Conservation (phyloP, 2,888 invertebrate genomes). For the Platycheirus rosarum region DNA sequence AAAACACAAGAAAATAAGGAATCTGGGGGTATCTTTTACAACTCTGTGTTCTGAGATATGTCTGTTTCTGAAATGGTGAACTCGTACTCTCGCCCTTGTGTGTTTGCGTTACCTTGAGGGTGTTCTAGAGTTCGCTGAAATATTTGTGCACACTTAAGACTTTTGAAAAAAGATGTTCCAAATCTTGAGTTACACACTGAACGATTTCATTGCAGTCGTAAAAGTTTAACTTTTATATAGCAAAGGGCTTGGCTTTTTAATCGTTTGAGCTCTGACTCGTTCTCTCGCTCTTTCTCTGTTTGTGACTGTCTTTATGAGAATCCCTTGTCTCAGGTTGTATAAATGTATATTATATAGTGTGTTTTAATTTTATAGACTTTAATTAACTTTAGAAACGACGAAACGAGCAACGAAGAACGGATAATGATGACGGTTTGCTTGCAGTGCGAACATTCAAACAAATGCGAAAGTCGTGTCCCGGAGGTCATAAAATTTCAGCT, state of each 20-base stretch:
- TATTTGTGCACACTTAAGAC: constrained; percentile 42
- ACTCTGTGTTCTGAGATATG: constrained; percentile 16
- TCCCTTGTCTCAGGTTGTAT: not conserved
- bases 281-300: not conserved
- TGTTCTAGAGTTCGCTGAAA: constrained; percentile 22
- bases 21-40: constrained; percentile 21
- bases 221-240: constrained; percentile 51
- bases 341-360: constrained; percentile 1
- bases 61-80: constrained; percentile 15
- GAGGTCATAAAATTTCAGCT: constrained; percentile 60
- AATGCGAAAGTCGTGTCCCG: constrained; percentile 29
- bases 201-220: constrained; percentile 60
- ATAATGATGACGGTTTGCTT: constrained; percentile 59
- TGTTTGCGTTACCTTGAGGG: constrained; percentile 28
- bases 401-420: constrained; percentile 47
- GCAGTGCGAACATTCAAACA: constrained; percentile 27
- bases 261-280: constrained; percentile 3
- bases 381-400: constrained; percentile 69
- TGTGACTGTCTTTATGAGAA: constrained; percentile 3
- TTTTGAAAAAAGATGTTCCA: constrained; percentile 43
- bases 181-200: constrained; percentile 53
- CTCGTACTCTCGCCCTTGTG: too few species aligned
- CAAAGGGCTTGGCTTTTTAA: constrained; percentile 44
- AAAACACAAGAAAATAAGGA: constrained; percentile 17
- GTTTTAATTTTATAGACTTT: constrained; percentile 55